Percentiles rank a stretch among this genome's conserved stretches.
These are phyloP conservation scores for Corbicula japonica DNA, from an alignment of 2,888 invertebrate species.

Conservation along the genomic window DNA sequence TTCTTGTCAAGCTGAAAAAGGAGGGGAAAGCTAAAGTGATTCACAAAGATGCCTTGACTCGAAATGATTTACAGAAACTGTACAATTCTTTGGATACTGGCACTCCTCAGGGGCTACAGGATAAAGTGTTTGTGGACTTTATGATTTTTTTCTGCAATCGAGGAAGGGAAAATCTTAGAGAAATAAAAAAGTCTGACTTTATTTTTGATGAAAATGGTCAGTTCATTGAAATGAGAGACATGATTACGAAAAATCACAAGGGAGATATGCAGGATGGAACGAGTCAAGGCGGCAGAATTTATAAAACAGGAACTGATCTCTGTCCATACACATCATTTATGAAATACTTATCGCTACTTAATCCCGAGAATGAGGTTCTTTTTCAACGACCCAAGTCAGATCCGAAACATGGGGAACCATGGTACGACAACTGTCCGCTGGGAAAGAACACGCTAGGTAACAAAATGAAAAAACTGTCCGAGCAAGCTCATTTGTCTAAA, in stretches of 20 bases:
- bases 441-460: conserved; percentile 50
- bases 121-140: conserved; percentile 47
- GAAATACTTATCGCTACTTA: conserved; percentile 42
- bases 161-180: too few species aligned
- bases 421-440: conserved; percentile 45
- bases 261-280: neutral
- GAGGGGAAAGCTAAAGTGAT: too few species aligned
- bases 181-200: conserved; percentile 47
- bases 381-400: conserved; percentile 42
- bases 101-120: conserved; percentile 34
- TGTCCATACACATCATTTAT: conserved; percentile 47
- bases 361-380: conserved; percentile 19
- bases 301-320: conserved; percentile 25
- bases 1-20: too few species aligned
- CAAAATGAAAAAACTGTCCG: conserved; percentile 46
- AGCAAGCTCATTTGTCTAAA: conserved; percentile 21
- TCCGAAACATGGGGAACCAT: conserved; percentile 12
- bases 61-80: too few species aligned
- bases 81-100: conserved; percentile 25
- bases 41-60: too few species aligned
- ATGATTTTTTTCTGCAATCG: conserved; percentile 47
- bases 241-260: conserved; percentile 45
- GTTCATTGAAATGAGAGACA: conserved; percentile 42
- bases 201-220: conserved; percentile 26
- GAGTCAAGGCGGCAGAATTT: conserved; percentile 53